These are phyloP conservation scores for Corythornis leucogaster DNA, from an alignment of 2,797 vertebrate species.

Conservation along the genomic window DNA sequence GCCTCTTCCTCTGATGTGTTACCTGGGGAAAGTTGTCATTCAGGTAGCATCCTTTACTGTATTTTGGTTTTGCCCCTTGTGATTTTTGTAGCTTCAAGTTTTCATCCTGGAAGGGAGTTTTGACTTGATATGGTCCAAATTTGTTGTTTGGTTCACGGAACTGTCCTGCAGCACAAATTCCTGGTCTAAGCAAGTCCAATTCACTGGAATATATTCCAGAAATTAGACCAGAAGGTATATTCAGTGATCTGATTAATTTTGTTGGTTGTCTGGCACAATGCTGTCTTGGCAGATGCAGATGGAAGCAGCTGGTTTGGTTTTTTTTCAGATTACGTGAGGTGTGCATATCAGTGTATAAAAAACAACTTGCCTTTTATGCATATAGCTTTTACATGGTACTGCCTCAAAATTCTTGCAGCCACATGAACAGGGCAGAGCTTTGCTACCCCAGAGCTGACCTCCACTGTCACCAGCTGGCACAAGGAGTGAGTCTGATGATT, in stretches of 20 bases:
- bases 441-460: background rate
- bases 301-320: background rate
- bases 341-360: background rate
- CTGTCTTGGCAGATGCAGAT: background rate
- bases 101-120: background rate
- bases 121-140: background rate
- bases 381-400: background rate
- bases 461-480: background rate
- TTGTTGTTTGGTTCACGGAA: background rate
- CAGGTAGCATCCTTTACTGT: background rate
- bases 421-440: background rate
- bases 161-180: background rate
- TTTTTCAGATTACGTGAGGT: background rate
- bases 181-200: background rate
- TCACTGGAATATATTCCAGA: background rate
- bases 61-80: background rate
- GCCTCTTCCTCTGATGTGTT: background rate
- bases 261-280: background rate
- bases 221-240: background rate
- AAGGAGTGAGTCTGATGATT: background rate
- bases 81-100: background rate
- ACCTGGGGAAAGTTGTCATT: background rate
- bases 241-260: background rate
- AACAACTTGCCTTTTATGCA: background rate
- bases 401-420: background rate